These are phyloP conservation scores for Oryzias melastigma DNA, from an alignment of 2,113 vertebrate genomes.

Conservation along the genomic window DNA sequence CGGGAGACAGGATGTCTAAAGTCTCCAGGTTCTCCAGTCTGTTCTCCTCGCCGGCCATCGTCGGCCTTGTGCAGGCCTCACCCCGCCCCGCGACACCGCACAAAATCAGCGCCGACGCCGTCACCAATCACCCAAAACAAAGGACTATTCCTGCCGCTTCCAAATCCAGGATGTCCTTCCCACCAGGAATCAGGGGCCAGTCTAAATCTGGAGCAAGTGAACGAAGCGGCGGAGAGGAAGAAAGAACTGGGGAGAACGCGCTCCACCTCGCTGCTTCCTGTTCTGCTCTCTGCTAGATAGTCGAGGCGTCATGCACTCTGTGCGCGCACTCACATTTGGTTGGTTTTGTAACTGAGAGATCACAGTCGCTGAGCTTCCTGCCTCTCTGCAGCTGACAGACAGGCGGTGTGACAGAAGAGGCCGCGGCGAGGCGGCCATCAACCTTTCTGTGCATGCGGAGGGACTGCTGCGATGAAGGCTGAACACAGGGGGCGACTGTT, in stretches of 20 bases:
- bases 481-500: neutral
- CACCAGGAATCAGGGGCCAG: constrained; percentile 55
- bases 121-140: constrained; percentile 26
- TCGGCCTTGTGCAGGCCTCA: constrained; percentile 38
- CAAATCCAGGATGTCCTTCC: constrained; percentile 65
- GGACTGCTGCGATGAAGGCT: neutral
- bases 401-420: constrained; percentile 30
- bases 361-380: constrained; percentile 64
- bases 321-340: constrained; percentile 19
- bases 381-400: constrained; percentile 30
- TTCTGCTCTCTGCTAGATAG: constrained; percentile 64
- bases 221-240: constrained; percentile 55
- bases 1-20: constrained; percentile 16
- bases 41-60: constrained; percentile 64
- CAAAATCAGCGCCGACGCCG: constrained; percentile 20
- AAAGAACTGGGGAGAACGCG: constrained; percentile 41
- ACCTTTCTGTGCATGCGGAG: neutral
- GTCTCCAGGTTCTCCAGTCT: constrained; percentile 35
- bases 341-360: constrained; percentile 62
- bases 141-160: constrained; percentile 46
- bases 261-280: constrained; percentile 72
- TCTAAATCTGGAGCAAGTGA: constrained; percentile 54
- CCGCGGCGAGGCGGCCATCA: neutral
- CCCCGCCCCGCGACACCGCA: constrained; percentile 23
- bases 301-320: constrained; percentile 60